Conservation (phyloP, 1,140 invertebrate genomes). For the Pseudomyrmex concolor region DNA sequence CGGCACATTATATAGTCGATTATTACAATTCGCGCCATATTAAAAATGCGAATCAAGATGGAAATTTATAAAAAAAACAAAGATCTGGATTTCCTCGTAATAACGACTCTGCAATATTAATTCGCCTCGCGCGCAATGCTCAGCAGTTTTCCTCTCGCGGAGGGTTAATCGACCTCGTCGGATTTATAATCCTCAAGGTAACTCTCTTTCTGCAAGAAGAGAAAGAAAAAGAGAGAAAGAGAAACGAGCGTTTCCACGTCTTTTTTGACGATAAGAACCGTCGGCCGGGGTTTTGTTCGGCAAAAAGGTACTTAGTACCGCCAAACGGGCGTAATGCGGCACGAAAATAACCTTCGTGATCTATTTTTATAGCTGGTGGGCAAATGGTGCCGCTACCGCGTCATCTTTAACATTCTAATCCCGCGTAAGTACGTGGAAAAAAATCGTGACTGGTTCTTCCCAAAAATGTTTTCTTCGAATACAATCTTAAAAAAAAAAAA, state of each 20-base stretch:
- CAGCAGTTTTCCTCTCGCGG: not conserved
- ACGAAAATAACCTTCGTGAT: slow-evolving; percentile 42
- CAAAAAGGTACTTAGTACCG: slow-evolving; percentile 43
- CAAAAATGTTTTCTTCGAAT: not conserved
- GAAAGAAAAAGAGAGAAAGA: not conserved
- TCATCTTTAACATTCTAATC: slow-evolving; percentile 22
- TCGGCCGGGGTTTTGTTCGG: slow-evolving; percentile 31
- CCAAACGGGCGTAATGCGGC: slow-evolving; percentile 20
- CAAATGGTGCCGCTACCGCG: not conserved
- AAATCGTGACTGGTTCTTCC: slow-evolving; percentile 1
- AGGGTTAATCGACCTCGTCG: slow-evolving; percentile 18
- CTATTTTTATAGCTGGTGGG: slow-evolving; percentile 41
- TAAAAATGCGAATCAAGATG: not conserved
- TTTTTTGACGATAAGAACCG: slow-evolving; percentile 37
- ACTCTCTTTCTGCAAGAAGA: not conserved
- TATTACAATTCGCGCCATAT: too few species aligned
- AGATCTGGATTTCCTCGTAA: not conserved
- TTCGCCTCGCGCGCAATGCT: not conserved
- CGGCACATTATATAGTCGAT: too few species aligned
- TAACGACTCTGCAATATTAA: slow-evolving; percentile 10
- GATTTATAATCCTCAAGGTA: slow-evolving; percentile 32
- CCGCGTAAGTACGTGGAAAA: not conserved
- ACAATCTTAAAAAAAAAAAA: slow-evolving; percentile 1
- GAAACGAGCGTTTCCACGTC: slow-evolving; percentile 46
- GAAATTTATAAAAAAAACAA: slow-evolving; percentile 2